These are phyloP conservation scores for Microtus ochrogaster DNA, from an alignment of 2,113 vertebrate species.

Conservation along the genomic window DNA sequence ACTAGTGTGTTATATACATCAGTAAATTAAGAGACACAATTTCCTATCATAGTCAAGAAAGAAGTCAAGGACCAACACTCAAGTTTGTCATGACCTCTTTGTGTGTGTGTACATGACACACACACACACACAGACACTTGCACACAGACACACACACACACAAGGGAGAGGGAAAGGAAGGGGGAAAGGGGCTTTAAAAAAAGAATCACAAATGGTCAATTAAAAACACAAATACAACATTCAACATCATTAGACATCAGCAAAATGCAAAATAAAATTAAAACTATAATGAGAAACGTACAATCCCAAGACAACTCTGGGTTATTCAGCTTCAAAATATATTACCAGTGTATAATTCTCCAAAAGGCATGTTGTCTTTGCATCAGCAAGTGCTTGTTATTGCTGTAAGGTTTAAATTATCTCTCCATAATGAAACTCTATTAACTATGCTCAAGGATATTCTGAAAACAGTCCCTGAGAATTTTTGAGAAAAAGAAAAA, in stretches of 20 bases:
- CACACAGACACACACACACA: background rate
- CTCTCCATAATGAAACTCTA: background rate
- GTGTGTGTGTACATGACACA: background rate
- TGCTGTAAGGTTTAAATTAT: conserved; percentile 2
- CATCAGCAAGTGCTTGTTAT: conserved; percentile 2
- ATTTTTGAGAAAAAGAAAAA: conserved; percentile 33
- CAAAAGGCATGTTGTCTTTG: background rate
- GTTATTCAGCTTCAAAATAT: background rate
- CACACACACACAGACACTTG: background rate
- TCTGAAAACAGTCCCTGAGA: conserved; percentile 49
- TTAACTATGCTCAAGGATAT: background rate
- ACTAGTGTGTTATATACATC: background rate
- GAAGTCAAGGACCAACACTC: background rate
- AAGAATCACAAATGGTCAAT: background rate
- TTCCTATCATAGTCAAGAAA: background rate
- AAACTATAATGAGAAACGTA: background rate
- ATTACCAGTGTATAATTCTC: background rate
- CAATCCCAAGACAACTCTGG: background rate
- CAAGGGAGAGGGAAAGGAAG: background rate
- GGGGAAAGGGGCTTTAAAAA: background rate
- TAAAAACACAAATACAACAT: background rate
- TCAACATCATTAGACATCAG: background rate
- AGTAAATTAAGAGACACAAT: background rate
- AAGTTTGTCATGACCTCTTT: too few relatives aligned
- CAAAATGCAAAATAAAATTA: background rate